Base-by-base conservation (phyloP, 2,797 vertebrate species). In the Carcharodon carcharias region DNA sequence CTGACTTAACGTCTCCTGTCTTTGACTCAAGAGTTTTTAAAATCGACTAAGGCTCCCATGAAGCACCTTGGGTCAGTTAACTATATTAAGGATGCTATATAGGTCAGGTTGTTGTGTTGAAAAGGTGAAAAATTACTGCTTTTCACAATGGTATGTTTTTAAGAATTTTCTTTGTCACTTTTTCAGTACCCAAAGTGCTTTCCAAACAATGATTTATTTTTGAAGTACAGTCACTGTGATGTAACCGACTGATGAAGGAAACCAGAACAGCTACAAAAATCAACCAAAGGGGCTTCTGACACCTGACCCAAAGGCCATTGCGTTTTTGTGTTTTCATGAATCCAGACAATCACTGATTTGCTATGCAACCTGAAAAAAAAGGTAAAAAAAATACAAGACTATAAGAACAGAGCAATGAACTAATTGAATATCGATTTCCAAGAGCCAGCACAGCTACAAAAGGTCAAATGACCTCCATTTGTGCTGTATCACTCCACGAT, bases 221-320 rank as follows among this genome's bases (percentile, higher is more conserved):
- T n/a, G 73, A n/a, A n/a, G 73, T 99, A 97, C 99, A 99, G 97
- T 99, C 98, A 0, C 99, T 99, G 97, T 99, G 99, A 0, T 99
- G 99, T 96, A 99, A 98, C 99, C 99, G 99, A 97, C 99, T 99
- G 97, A 99, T 98, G 97, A 99, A 99, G 98, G 99, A 99, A 97
- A 99, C 99, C 95, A 99, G 97, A 16, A 99, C 99, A 54, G 99
- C 99, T 0, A 99, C 99, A 65, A 99, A 98, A n/a, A 99, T 99
- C 99, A 99, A 99, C 35, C 99, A 98, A 77, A 99, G 98, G 0
- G 99, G 99, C 96, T 99, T 99, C 97, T 99, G 99, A 54, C 99
- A 97, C 87, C 99, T 98, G 0, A 98, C 98, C 56, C 99, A 98
- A 96, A 99, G 96, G 14, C 98, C 98, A 0, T 98, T 98, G 96